Base-by-base conservation (phyloP, 2,888 invertebrate genomes). In the Scaptomyza reducta region DNA sequence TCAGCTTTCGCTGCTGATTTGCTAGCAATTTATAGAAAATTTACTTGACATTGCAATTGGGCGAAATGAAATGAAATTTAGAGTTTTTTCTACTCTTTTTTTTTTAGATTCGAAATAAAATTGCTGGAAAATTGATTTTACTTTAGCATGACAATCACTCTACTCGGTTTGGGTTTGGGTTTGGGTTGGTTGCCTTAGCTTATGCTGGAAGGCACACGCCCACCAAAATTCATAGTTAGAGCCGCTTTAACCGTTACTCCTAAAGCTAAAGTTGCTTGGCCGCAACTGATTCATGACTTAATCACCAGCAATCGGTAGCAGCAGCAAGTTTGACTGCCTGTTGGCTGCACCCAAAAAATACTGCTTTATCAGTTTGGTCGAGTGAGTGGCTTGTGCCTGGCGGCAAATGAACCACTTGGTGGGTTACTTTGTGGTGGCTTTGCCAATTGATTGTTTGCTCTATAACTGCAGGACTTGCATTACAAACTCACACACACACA, bases 271-370 rank as follows among this genome's bases (percentile, higher is more conserved):
- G 62, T 53, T 55, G 60, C 53, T 54, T 46, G 50, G 49, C 79
- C 65, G 57, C 81, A 78, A 75, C 84, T 85, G 83, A 87, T 87
- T 87, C 88, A 87, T 85, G 84, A 74, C 86, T 87, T 84, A 83
- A 83, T 83, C 82, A 87, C 82, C 62, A 72, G 58, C 85, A 79
- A 87, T 82, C 87, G 82, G 87, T 87, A 87, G 82, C 79, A 45
- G 63, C 63, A 22, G 13, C 60, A 58, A 64, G 53, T 70, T 50
- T 44, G 47, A 38, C 44, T 44, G 29, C 11, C 27, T 27, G 3
- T 22, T 22, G 31, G 72, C 83, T 82, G 82, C 82, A 81, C 87
- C 82, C 82, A 22, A 16, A 25, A 54, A 63, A 64, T 51, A 69
- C 84, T 49, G 59, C 86, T 81, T 75, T 82, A 81, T 81, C 80